Evolutionary conservation across 1,140 invertebrate genomes (phyloP).

Genomic region (Solenopsis invicta): DNA sequence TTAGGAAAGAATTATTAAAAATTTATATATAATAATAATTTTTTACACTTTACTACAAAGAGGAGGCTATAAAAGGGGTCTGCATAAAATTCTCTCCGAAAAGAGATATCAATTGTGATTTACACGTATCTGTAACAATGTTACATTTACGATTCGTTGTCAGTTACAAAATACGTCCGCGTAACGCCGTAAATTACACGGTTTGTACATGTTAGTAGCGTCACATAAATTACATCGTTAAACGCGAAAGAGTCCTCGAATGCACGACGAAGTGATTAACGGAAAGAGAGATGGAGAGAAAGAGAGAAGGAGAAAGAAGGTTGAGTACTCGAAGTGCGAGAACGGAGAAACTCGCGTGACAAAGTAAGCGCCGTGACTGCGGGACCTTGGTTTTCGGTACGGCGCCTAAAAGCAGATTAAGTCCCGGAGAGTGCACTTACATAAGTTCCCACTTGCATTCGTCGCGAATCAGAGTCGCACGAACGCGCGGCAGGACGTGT

Average conservation of each 20-base stretch:
- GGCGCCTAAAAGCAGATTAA: slow-evolving; percentile 58
- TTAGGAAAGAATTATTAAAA: not conserved
- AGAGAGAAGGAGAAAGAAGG: not conserved
- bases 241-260: slow-evolving; percentile 7
- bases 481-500: slow-evolving; percentile 7
- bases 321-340: not conserved
- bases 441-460: slow-evolving; percentile 34
- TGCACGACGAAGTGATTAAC: slow-evolving; percentile 8
- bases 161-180: slow-evolving; percentile 28
- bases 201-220: slow-evolving; percentile 1
- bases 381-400: slow-evolving; percentile 42
- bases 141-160: slow-evolving; percentile 13
- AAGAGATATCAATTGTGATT: slow-evolving; percentile 3
- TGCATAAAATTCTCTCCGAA: not conserved
- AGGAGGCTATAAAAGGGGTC: not conserved
- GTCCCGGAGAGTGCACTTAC: slow-evolving; percentile 51
- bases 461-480: too few relatives aligned
- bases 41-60: not conserved
- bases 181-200: slow-evolving; percentile 33
- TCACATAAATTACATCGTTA: slow-evolving; percentile 35
- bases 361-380: slow-evolving; percentile 50
- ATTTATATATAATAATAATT: not conserved
- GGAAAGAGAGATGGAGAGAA: not conserved
- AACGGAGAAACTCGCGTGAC: slow-evolving; percentile 48
- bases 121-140: not conserved